Evolutionary conservation across 2,888 invertebrate genomes (phyloP), one percentile per base, ranked within the genome.

Genomic region (Galerucella pusilla): DNA sequence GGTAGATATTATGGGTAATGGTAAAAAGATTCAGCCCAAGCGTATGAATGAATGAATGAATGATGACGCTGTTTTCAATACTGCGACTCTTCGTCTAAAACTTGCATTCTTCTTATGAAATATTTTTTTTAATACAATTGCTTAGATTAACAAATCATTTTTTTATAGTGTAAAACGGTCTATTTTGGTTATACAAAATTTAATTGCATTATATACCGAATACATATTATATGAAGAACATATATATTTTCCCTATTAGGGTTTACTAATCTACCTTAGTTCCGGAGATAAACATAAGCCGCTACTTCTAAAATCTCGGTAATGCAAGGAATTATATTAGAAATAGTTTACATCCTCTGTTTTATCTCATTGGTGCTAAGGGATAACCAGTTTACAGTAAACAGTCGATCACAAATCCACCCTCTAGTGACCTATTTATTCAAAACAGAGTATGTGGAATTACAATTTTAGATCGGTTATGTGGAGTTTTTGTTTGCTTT

Each of bases 361-460:
- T 65, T 65, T 65, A 65, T 65, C 64, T 20, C 42, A 45, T 45
- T 16, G 35, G 46, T 46, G 64, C 64, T 46, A 65, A 65, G 64
- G 63, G 63, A 63, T 63, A 35, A 60, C 7, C 60, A 60, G 63
- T 63, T 35, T 35, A 42, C 42, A 63, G 71, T 71, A 71, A 71
- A 71, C 71, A 71, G 57, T 65, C 64, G 63, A 54, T 64, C 16
- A 54, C 71, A 71, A 71, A 71, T 71, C 71, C 64, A 71, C 71
- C 71, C 71, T 64, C 71, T 71, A 71, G 72, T 73, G 75, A 75
- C 75, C 75, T 66, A 75, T 73, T 73, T 75, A 68, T 66, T 52
- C 71, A 73, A 65, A 68, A 63, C 61, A 10, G 66, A 60, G 59
- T 60, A 42, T 66, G 64, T 45, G 67, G 67, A 63, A 63, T 70